Evolutionary conservation across 53 echinoderm and acorn worm species (phyloP).

Genomic region (Luidia sarsii): DNA sequence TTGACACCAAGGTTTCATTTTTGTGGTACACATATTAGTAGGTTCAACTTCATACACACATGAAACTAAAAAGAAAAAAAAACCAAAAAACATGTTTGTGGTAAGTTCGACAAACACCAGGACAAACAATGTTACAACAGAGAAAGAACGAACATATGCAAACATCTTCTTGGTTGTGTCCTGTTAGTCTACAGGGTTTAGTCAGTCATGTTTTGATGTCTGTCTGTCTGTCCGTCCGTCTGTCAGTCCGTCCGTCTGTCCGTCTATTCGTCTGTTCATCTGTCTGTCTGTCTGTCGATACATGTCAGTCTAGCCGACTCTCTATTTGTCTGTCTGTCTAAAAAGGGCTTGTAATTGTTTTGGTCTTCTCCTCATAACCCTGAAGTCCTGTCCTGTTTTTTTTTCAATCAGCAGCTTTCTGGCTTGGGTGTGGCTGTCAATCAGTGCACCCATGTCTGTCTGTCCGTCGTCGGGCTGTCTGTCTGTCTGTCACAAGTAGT

Average conservation of each 20-base stretch:
- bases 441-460: neutral
- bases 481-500: neutral
- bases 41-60: too few relatives aligned
- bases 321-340: neutral
- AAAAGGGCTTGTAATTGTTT: too few relatives aligned
- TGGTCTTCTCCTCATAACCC: too few relatives aligned
- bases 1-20: too few relatives aligned
- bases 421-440: neutral
- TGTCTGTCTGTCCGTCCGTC: conserved; percentile 6
- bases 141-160: neutral
- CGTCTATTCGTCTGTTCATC: neutral
- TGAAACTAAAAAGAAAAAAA: too few relatives aligned
- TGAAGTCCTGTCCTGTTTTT: too few relatives aligned
- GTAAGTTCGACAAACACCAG: neutral
- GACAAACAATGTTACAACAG: neutral
- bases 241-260: neutral
- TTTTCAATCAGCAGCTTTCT: too few relatives aligned
- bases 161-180: neutral
- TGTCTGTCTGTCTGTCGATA: neutral
- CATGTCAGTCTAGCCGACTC: neutral
- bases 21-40: too few relatives aligned
- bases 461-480: neutral
- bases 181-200: too few relatives aligned
- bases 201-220: neutral
- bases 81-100: too few relatives aligned